A percentile compares a stretch with the other conserved stretches of the same genome.
These are phyloP conservation scores for Turnix velox DNA, from an alignment of 2,113 vertebrate genomes.

Conservation along the genomic window DNA sequence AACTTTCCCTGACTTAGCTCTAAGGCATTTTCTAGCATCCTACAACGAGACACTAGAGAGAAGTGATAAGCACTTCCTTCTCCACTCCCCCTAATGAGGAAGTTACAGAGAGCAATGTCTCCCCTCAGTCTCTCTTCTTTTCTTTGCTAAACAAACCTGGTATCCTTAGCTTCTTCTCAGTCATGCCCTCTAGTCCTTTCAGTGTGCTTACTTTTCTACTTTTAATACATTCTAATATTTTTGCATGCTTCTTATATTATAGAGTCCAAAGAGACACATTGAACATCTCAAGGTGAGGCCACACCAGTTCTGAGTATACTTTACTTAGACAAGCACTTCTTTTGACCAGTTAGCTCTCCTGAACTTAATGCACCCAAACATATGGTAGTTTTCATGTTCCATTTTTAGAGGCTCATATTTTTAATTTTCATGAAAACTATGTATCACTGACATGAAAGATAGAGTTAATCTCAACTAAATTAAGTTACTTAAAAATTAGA, in stretches of 20 bases:
- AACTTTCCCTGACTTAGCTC: not conserved
- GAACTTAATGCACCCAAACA: not conserved
- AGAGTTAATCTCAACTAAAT: not conserved
- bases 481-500: not conserved
- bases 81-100: fast-evolving
- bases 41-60: not conserved
- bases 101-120: not conserved
- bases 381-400: not conserved
- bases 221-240: not conserved
- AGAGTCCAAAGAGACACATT: not conserved
- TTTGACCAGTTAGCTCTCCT: not conserved
- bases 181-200: not conserved
- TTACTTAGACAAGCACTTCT: not conserved
- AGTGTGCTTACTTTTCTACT: not conserved
- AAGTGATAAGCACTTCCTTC: not conserved
- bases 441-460: not conserved
- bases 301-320: not conserved
- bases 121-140: not conserved
- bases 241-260: not conserved
- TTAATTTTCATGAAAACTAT: not conserved
- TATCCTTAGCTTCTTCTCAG: not conserved
- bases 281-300: not conserved
- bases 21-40: not conserved
- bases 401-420: not conserved
- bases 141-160: not conserved